Evolutionary conservation across 2,797 vertebrate genomes (phyloP), one percentile per base, ranked within the genome.

Genomic region (Amniataba percoides): DNA sequence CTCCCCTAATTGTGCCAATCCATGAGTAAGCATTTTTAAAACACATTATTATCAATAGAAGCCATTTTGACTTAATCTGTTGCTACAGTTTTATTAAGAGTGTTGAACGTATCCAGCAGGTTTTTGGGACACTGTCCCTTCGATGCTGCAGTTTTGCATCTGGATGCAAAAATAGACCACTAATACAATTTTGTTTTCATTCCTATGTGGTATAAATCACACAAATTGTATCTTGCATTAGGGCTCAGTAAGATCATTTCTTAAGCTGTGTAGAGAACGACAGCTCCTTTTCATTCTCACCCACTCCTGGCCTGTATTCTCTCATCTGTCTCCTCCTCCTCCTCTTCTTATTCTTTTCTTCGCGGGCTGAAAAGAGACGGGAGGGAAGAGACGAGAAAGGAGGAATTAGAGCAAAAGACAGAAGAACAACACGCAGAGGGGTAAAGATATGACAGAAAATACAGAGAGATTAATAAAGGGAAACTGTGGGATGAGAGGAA

Each of bases 171-270:
- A 88, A 87, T 85, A 86, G 70, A 75, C 14, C 21, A 73, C 77
- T 87, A 86, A 89, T 77, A 39, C 16, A 76, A 42, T 80, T 81
- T 57, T 77, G 11, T 21, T 48, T 80, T 60, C 51, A 85, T 55
- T 81, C 80, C 60, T 39, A 15, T 27, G 23, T 78, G 27, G 23
- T 76, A 36, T 76, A 65, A 81, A 79, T 81, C 91, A 91, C 85
- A 82, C 88, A 91, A 92, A 95, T 91, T 92, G 92, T 94, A 90
- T 94, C 83, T 91, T 57, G 80, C 86, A 91, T 92, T 90, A 91
- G 84, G 84, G 84, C 74, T 84, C 71, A 80, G 80, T 83, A 31
- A 84, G 77, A 87, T 89, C 46, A 87, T 82, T 84, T 76, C 59
- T 82, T 91, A 93, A 92, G 81, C 83, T 59, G 67, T 64, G 80